Evolutionary conservation across 2,113 vertebrate genomes (phyloP).

Genomic region (Laterallus jamaicensis): DNA sequence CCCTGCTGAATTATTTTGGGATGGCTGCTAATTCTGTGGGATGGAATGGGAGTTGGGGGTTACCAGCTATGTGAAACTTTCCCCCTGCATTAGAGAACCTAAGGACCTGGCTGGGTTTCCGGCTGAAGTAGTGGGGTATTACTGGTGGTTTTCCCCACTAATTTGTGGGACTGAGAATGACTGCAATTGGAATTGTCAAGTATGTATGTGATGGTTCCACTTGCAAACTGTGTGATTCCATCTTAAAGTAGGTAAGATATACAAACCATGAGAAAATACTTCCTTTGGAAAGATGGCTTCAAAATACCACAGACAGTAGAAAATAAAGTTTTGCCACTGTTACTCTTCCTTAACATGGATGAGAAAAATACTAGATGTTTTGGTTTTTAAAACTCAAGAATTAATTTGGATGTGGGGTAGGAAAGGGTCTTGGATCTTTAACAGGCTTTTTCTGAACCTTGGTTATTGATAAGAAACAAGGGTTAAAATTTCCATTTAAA

Average conservation of each 20-base stretch:
- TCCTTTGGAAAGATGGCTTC: not conserved
- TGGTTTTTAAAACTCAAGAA: not conserved
- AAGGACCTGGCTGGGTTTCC: not conserved
- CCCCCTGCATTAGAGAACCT: not conserved
- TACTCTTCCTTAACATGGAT: not conserved
- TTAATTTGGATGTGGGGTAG: not conserved
- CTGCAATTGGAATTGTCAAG: not conserved
- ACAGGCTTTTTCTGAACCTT: not conserved
- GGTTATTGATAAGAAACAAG: not conserved
- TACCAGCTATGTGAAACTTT: not conserved
- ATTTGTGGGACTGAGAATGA: not conserved
- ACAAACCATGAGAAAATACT: not conserved
- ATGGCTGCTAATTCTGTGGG: not conserved
- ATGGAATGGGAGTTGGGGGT: not conserved
- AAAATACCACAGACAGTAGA: not conserved
- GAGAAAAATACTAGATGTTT: not conserved
- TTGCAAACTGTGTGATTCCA: not conserved
- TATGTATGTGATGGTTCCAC: not conserved
- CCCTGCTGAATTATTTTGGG: not conserved
- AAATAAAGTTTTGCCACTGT: not conserved
- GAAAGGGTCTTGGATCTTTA: not conserved
- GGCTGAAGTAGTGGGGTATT: not conserved
- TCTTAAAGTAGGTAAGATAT: not conserved
- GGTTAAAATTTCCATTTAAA: not conserved
- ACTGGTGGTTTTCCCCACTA: not conserved